These are phyloP conservation scores for Lycodopsis pacificus DNA, from an alignment of 2,797 vertebrate genomes.

Conservation along the genomic window DNA sequence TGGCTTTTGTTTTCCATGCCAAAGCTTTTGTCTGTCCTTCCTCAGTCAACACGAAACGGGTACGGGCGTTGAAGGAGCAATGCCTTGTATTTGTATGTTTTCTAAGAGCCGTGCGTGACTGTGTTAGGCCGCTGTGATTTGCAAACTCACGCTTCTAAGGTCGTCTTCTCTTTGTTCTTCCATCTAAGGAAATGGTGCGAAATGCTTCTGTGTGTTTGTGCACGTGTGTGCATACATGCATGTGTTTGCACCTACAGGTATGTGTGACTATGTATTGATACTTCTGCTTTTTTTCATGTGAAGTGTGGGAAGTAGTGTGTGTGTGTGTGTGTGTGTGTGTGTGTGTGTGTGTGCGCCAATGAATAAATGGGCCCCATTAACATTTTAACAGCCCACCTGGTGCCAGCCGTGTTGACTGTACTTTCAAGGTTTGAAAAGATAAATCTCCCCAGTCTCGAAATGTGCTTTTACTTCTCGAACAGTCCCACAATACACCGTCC, in stretches of 20 bases:
- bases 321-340: conserved; percentile 2
- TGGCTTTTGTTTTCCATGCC: conserved; percentile 46
- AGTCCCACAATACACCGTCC: conserved; percentile 1
- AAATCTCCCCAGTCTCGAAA: conserved; percentile 8
- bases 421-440: conserved; percentile 33
- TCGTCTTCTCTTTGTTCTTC: neutral
- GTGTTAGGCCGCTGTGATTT: conserved; percentile 25
- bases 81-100: conserved; percentile 25
- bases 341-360: neutral
- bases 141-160: conserved; percentile 1
- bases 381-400: conserved; percentile 33
- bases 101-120: conserved; percentile 24
- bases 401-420: conserved; percentile 5
- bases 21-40: conserved; percentile 36
- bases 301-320: conserved; percentile 1
- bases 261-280: conserved; percentile 3
- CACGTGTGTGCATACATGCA: neutral
- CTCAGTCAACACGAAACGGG: conserved; percentile 25
- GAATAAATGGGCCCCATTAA: conserved; percentile 43
- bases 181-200: conserved; percentile 23
- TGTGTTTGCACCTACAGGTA: conserved; percentile 4
- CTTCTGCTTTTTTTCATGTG: neutral
- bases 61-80: conserved; percentile 16
- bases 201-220: neutral
- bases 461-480: conserved; percentile 9